Percentiles rank a stretch among this genome's conserved stretches.
Evolutionary conservation across 2,888 invertebrate genomes (phyloP).

Genomic region (Ischnus inquisitorius): DNA sequence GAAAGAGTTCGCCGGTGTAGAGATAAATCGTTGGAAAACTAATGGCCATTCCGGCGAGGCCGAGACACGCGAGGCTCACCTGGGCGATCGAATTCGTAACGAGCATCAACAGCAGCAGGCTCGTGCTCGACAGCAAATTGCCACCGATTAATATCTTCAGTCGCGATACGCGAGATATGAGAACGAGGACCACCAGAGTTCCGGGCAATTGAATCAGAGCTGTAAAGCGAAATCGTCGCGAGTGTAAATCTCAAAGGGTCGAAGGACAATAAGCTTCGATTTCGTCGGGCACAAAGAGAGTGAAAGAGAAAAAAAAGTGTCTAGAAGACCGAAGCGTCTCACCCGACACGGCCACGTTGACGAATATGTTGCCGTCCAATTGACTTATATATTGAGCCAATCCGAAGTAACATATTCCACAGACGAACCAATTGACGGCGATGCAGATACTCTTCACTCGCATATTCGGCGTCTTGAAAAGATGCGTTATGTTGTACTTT

Average conservation of each 20-base stretch:
- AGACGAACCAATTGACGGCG: slow-evolving; percentile 86
- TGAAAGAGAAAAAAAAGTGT: slow-evolving; percentile 9
- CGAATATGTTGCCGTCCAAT: slow-evolving; percentile 86
- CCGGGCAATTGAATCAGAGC: slow-evolving; percentile 83
- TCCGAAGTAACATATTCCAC: slow-evolving; percentile 88
- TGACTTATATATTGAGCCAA: slow-evolving; percentile 86
- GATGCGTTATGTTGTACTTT: slow-evolving; percentile 84
- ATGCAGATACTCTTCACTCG: slow-evolving; percentile 84
- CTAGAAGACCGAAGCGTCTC: slow-evolving; percentile 11
- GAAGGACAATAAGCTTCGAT: background rate
- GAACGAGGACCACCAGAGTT: slow-evolving; percentile 77
- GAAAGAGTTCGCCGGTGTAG: slow-evolving; percentile 95
- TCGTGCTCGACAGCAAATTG: slow-evolving; percentile 78
- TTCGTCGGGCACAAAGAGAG: background rate
- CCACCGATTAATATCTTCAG: slow-evolving; percentile 81
- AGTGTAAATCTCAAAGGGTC: no score
- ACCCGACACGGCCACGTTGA: slow-evolving; percentile 87
- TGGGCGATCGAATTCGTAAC: slow-evolving; percentile 82
- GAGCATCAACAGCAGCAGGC: slow-evolving; percentile 77
- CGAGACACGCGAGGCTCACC: slow-evolving; percentile 90
- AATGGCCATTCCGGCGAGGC: slow-evolving; percentile 93
- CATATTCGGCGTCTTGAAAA: slow-evolving; percentile 84
- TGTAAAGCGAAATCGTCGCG: slow-evolving; percentile 67
- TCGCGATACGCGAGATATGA: slow-evolving; percentile 83
- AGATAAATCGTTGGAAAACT: slow-evolving; percentile 95